phyloP scores from a whole-genome alignment of 1,140 invertebrate genomes.

The Eriocheir sinensis region DNA sequence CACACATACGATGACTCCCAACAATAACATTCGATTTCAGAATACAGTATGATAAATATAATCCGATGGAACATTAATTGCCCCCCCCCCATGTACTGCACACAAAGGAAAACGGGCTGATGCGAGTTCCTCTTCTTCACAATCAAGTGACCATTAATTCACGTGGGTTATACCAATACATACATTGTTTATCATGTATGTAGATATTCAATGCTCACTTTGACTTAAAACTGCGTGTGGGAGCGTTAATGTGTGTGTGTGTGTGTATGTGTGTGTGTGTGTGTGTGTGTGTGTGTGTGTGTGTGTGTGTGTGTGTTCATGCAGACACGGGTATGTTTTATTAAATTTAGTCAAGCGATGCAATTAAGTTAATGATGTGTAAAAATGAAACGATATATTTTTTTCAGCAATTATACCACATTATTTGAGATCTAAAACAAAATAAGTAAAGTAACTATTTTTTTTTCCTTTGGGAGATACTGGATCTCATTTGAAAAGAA shows the following conservation, averaged over 20 bases:
- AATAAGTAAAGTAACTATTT: neutral
- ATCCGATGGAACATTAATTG: too few relatives aligned
- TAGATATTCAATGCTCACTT: neutral
- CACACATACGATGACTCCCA: too few relatives aligned
- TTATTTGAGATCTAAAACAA: neutral
- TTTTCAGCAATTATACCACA: conserved; percentile 25
- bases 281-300: conserved; percentile 45
- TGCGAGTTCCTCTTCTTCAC: too few relatives aligned
- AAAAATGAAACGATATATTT: neutral
- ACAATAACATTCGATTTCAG: too few relatives aligned
- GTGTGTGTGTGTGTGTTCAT: conserved; percentile 30
- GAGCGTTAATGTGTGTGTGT: conserved; percentile 17
- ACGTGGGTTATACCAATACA: too few relatives aligned
- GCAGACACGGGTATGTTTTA: neutral
- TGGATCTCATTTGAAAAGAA: too few relatives aligned
- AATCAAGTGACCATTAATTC: too few relatives aligned
- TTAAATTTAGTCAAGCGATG: neutral
- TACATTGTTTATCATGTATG: neutral
- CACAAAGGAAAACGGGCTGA: too few relatives aligned
- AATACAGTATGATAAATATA: too few relatives aligned
- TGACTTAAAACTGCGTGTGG: neutral
- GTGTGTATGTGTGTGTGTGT: conserved; percentile 47
- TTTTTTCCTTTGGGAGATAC: neutral
- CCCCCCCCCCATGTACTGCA: too few relatives aligned
- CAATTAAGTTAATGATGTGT: neutral